These are phyloP conservation scores for Lasiurus cinereus DNA, from an alignment of 2,113 vertebrate species.

Conservation along the genomic window DNA sequence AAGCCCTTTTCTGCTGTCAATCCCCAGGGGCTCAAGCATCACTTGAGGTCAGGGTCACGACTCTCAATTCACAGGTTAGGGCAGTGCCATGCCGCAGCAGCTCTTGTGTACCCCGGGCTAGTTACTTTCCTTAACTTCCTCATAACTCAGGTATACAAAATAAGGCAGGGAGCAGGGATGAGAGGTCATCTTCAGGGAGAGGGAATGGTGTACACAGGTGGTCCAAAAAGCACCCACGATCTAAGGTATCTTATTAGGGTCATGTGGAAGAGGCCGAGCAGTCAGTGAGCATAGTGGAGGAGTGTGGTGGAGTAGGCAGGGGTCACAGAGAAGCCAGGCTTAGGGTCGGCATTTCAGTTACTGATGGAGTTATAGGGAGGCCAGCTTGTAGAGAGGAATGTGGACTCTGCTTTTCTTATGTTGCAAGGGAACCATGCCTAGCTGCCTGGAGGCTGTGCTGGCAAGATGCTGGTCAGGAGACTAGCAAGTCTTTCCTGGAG, in stretches of 20 bases:
- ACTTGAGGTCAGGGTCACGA: not conserved
- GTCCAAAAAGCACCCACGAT: not conserved
- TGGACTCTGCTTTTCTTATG: not conserved
- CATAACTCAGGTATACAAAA: not conserved
- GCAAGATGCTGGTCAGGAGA: too few species aligned
- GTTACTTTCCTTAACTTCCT: not conserved
- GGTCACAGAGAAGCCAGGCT: not conserved
- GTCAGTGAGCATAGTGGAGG: not conserved
- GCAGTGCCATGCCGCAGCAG: not conserved
- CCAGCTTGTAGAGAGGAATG: too few species aligned
- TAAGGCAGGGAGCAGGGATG: not conserved
- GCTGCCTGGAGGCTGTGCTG: rapidly evolving
- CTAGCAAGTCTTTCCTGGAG: not conserved
- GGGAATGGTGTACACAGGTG: not conserved
- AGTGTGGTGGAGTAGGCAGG: not conserved
- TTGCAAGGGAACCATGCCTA: not conserved
- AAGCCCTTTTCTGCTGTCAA: not conserved
- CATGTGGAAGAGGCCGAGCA: not conserved
- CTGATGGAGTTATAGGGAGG: not conserved
- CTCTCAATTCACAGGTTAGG: rapidly evolving
- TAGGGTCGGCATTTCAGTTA: not conserved
- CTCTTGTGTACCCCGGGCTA: too few species aligned
- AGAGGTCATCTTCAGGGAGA: not conserved
- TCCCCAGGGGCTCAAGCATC: not conserved
- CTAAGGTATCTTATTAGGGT: not conserved